phyloP scores from a whole-genome alignment of 64 coral and sea anemone species.

The Orbicella faveolata region DNA sequence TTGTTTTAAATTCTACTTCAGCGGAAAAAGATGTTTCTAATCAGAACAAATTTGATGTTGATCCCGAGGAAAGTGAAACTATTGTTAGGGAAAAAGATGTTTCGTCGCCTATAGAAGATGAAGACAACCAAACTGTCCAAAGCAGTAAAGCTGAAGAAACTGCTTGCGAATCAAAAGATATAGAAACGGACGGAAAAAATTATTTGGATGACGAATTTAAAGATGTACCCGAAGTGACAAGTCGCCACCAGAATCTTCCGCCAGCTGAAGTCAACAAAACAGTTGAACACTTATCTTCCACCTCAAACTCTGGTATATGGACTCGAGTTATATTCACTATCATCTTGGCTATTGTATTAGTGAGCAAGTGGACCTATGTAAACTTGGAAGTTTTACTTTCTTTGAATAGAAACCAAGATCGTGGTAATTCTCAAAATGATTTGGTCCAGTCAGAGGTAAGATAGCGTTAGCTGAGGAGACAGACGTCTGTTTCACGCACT shows the following conservation, averaged over 20 bases:
- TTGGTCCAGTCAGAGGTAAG: slow-evolving; percentile 29
- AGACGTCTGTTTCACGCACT: not conserved
- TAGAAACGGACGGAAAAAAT: not conserved
- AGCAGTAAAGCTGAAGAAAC: no score
- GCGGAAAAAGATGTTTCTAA: not conserved
- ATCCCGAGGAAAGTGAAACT: not conserved
- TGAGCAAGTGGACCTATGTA: slow-evolving; percentile 16
- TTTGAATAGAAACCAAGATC: no score
- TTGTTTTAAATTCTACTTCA: not conserved
- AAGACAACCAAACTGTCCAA: not conserved
- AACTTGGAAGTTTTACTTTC: slow-evolving; percentile 43
- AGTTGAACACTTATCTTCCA: not conserved
- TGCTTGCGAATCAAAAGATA: not conserved
- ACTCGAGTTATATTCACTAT: slow-evolving; percentile 30
- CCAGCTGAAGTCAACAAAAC: not conserved
- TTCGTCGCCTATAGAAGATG: not conserved
- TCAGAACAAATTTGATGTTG: not conserved
- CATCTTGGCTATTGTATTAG: slow-evolving; percentile 27
- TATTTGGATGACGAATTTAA: not conserved
- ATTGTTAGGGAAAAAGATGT: no score
- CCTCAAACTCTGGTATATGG: not conserved
- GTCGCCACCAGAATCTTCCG: not conserved
- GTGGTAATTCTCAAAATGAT: not conserved
- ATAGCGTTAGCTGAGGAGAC: no score
- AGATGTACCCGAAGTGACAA: not conserved